phyloP scores from a whole-genome alignment of 2,888 invertebrate genomes.

The Agriopis marginaria region DNA sequence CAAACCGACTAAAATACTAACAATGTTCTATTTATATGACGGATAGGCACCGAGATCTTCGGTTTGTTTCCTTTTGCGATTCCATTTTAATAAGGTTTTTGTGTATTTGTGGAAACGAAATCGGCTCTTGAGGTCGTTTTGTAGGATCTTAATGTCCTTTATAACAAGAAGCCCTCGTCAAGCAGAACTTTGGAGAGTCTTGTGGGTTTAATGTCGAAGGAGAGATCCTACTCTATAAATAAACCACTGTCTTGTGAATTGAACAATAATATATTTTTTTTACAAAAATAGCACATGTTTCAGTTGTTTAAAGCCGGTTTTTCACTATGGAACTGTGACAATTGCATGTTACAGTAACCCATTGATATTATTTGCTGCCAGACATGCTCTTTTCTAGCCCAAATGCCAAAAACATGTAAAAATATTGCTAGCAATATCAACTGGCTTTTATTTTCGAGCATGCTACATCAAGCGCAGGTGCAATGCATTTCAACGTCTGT shows the following conservation, averaged over 20 bases:
- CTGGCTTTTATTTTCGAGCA: no score
- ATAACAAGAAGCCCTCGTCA: slow-evolving; percentile 24
- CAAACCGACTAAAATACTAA: neutral
- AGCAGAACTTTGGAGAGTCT: slow-evolving; percentile 4
- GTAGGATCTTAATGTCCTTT: slow-evolving; percentile 32
- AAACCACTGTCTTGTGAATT: neutral
- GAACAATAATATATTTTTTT: neutral
- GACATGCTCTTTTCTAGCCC: no score
- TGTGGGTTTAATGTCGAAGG: slow-evolving; percentile 4
- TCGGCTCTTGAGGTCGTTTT: slow-evolving; percentile 32
- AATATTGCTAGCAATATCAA: no score
- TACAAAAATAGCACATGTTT: no score
- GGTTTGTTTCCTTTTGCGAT: slow-evolving; percentile 26
- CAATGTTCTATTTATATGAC: no score
- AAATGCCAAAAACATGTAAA: no score
- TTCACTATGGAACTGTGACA: no score
- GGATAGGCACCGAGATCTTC: slow-evolving; percentile 9
- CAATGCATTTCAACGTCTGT: no score
- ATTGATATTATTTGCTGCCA: no score
- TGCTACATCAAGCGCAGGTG: no score
- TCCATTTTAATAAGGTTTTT: slow-evolving; percentile 36
- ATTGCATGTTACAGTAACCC: no score
- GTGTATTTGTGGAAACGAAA: slow-evolving; percentile 33
- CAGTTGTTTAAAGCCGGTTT: no score
- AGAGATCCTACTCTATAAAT: slow-evolving; percentile 1